Base-by-base conservation (phyloP, 1,140 invertebrate genomes). In the Pseudomyrmex flavicornis region DNA sequence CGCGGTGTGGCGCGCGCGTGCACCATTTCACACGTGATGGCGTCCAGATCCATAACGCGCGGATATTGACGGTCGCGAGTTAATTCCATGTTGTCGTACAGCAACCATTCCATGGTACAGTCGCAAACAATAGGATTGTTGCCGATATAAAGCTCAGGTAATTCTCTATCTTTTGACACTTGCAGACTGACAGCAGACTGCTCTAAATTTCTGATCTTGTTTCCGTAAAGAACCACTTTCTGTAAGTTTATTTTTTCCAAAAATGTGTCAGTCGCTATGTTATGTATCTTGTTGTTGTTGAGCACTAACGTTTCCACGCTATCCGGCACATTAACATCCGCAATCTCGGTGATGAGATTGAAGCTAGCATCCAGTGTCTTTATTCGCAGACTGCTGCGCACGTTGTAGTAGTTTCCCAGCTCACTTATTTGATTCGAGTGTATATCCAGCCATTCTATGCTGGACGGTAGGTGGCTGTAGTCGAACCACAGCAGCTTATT, bases 401-500 rank as follows among this genome's bases (percentile, higher is more conserved):
- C 94, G 86, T 94, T 95, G 89, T 97, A 97, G 88, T 96, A 96
- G 93, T 97, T 97, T 73, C 96, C 96, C 1, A 99, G 95, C 90
- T 98, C 96, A 91, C 95, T 95, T 83, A 99, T 96, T 90, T 97
- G 96, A 94, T 99, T 99, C 91, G 97, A 97, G 93, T 98, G 98
- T 89, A 99, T 95, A 94, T 99, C 98, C 59, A 99, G 94, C 97
- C 98, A 98, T 89, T 98, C 97, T 77, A 99, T 95, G 83, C 96
- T 96, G 62, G 94, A 92, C 0, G 98, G 98, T 65, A 99, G 96
- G 74, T 98, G 95, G 15, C 97, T 96, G 93, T 98, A 99, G 94
- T 99, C 98, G 94, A 99, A 99, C 96, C 97, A 97, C 89, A 97
- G 96, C 87, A 99, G 95, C 90, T 97, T 96, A 95, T 99, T 99